Evolutionary conservation across 2,888 invertebrate species (phyloP).

Genomic region (Protonemura montana): DNA sequence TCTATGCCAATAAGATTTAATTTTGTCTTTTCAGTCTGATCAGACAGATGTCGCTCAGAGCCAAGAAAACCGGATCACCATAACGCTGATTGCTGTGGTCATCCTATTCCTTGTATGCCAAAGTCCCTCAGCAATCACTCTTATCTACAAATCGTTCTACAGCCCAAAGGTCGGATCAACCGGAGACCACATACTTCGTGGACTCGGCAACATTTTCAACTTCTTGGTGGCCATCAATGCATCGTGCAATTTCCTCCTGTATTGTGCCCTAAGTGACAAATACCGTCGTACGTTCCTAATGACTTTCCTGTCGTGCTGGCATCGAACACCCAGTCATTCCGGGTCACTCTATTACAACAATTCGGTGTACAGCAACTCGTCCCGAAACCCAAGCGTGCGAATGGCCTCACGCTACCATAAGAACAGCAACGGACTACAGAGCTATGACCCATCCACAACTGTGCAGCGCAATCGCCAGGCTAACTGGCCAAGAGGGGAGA

Average conservation of each 20-base stretch:
- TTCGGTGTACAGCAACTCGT: slow-evolving; percentile 30
- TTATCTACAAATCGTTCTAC: slow-evolving; percentile 63
- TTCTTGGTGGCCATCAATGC: slow-evolving; percentile 75
- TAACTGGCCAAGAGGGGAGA: not conserved
- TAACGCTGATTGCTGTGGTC: slow-evolving; percentile 78
- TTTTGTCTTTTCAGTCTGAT: slow-evolving; percentile 43
- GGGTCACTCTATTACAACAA: slow-evolving; percentile 33
- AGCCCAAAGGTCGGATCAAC: slow-evolving; percentile 52
- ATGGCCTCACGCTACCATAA: not conserved
- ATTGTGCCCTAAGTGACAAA: slow-evolving; percentile 78
- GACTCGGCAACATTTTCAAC: slow-evolving; percentile 77
- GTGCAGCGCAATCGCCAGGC: slow-evolving; percentile 24
- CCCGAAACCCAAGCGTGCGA: slow-evolving; percentile 23
- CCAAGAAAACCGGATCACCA: slow-evolving; percentile 77
- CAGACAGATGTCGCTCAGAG: slow-evolving; percentile 57
- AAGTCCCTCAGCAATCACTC: slow-evolving; percentile 69
- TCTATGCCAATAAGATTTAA: no score
- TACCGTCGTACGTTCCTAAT: slow-evolving; percentile 68
- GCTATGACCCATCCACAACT: not conserved
- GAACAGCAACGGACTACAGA: not conserved
- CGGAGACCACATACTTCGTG: slow-evolving; percentile 59
- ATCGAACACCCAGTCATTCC: slow-evolving; percentile 3
- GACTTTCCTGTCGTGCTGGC: slow-evolving; percentile 54
- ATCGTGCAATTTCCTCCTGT: slow-evolving; percentile 78
- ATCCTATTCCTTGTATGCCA: slow-evolving; percentile 78